Base-by-base conservation (phyloP, 2,888 invertebrate genomes). In the Heteropelma amictum region DNA sequence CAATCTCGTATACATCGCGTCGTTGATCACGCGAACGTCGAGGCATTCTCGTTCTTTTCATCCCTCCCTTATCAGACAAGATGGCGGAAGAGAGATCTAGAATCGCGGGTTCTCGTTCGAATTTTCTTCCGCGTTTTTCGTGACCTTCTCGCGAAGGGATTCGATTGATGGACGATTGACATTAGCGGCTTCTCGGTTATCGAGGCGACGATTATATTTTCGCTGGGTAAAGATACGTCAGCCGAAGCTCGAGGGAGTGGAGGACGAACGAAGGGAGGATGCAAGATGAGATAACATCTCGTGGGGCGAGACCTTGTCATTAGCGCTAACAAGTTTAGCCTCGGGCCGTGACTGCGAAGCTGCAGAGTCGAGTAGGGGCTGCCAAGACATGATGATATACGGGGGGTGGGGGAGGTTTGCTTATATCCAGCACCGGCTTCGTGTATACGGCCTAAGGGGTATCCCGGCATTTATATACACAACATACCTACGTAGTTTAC, bases 241-340 rank as follows among this genome's bases (percentile, higher is more conserved):
- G n/a, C 10, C 53, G 19, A 33, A 51, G 51, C 28, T 30, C 19
- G 53, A 35, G 33, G n/a, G 19, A 14, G 23, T 14, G 33, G 12
- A 12, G 28, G 28, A 19, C 4, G 19, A 7, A 33, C 12, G 40
- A 26, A 17, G 17, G 10, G 17, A 3, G 30, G 23, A 3, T 30
- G 5, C 3, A 38, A 23, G 14, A 38, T 38, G 51, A n/a, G n/a
- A 79, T 78, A 80, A 79, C 79, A 81, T 80, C 79, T 82, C 82
- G 80, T 82, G 81, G 58, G 28, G 80, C 80, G 77, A 77, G 26
- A 83, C 81, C 82, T 82, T 84, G 83, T 87, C 86, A 86, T 87
- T 87, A 87, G 86, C 81, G 82, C 83, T 87, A 87, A 87, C 86
- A 85, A 87, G 86, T 83, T 87, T 86, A 86, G 82, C 85, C 86